Conservation (phyloP, 2,113 vertebrate species). For the Clarias batrachus region DNA sequence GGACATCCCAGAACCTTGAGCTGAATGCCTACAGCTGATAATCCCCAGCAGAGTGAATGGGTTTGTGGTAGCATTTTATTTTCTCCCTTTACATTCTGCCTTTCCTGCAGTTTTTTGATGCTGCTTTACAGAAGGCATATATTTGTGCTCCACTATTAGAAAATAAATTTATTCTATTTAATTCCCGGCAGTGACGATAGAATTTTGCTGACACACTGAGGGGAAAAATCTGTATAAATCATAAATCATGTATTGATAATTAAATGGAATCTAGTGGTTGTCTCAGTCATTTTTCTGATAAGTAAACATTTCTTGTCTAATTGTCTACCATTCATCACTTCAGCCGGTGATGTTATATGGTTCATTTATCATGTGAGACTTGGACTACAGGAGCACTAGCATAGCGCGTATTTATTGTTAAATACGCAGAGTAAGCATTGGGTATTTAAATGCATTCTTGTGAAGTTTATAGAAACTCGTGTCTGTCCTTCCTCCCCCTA, state of each 20-base stretch:
- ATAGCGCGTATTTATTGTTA: background rate
- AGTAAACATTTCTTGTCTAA: no score
- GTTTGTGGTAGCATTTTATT: no score
- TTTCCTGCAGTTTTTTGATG: no score
- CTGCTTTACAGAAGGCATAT: background rate
- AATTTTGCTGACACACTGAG: background rate
- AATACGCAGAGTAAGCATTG: background rate
- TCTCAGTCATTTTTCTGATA: background rate
- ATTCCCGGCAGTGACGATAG: no score
- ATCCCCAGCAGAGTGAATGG: no score
- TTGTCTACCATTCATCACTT: no score
- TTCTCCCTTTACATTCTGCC: no score
- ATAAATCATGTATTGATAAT: background rate
- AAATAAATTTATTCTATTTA: background rate
- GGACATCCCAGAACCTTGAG: no score
- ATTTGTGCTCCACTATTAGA: background rate
- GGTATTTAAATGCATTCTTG: background rate
- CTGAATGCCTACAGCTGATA: no score
- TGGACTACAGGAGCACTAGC: background rate
- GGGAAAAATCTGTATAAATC: background rate
- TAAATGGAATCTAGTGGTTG: background rate
- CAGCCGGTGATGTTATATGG: no score
- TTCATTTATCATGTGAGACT: background rate
- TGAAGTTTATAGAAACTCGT: no score
- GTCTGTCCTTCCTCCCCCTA: no score